A percentile compares a stretch with the other conserved stretches of the same genome.
phyloP scores from a whole-genome alignment of 64 coral and sea anemone species.

The Actinia equina region DNA sequence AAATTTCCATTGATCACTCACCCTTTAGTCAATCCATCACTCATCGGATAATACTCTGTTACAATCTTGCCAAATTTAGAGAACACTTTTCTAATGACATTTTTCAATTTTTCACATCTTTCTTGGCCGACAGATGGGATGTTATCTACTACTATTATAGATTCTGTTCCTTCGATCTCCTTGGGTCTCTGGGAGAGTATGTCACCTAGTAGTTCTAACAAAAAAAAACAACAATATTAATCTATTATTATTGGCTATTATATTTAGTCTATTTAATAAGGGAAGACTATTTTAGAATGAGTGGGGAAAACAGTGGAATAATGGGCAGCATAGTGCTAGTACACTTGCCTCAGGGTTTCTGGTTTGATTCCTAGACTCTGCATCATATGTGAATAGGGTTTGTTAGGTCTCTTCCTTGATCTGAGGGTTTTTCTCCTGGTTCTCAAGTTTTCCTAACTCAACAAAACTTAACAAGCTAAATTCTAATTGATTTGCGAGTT shows the following conservation, averaged over 20 bases:
- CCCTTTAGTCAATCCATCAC: constrained; percentile 88
- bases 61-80: constrained; percentile 93
- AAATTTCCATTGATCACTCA: not conserved
- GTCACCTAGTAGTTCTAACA: constrained; percentile 87
- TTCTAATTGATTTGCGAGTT: too few relatives aligned
- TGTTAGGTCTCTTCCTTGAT: too few relatives aligned
- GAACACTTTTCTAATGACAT: constrained; percentile 97
- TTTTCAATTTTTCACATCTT: constrained; percentile 86
- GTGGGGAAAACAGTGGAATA: too few relatives aligned
- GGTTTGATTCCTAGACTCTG: too few relatives aligned
- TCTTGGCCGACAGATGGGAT: constrained; percentile 81
- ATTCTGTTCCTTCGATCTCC: constrained; percentile 66
- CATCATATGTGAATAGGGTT: too few relatives aligned
- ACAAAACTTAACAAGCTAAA: too few relatives aligned
- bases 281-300: too few relatives aligned
- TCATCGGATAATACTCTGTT: constrained; percentile 84
- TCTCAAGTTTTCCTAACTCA: too few relatives aligned
- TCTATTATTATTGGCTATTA: not conserved
- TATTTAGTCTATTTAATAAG: too few relatives aligned
- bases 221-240: not conserved
- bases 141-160: constrained; percentile 94
- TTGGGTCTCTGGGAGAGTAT: constrained; percentile 61
- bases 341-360: too few relatives aligned
- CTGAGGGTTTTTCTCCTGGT: too few relatives aligned
- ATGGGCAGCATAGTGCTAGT: too few relatives aligned